A percentile compares a stretch with the other conserved stretches of the same genome.
Conservation (phyloP, 2,888 invertebrate species). For the Chymomyza caudatula region DNA sequence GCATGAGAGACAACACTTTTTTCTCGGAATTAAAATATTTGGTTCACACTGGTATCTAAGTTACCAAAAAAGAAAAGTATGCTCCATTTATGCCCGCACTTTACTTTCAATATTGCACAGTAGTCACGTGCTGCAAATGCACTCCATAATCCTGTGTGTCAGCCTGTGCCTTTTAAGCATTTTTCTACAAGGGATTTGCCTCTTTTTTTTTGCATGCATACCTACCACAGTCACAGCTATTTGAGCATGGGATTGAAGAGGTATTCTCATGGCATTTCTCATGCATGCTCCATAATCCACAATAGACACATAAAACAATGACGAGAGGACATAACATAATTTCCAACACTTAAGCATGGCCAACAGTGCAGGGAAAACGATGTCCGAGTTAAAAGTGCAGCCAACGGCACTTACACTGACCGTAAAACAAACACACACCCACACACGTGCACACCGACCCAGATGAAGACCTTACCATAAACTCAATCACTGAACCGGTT, state of each 20-base stretch:
- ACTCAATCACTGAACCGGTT: not conserved
- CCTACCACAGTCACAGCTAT: slow-evolving; percentile 26
- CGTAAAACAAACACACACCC: not conserved
- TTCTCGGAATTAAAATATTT: too few species aligned
- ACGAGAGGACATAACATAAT: slow-evolving; percentile 42
- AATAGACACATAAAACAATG: slow-evolving; percentile 48
- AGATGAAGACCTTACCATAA: not conserved
- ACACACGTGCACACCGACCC: not conserved
- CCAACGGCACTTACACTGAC: not conserved
- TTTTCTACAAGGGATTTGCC: too few species aligned
- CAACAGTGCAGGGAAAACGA: slow-evolving; percentile 23
- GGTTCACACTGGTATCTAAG: too few species aligned
- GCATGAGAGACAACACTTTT: too few species aligned
- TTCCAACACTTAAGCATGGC: slow-evolving; percentile 47
- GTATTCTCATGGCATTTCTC: not conserved
- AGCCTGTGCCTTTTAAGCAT: too few species aligned
- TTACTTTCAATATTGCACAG: too few species aligned
- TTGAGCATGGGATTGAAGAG: not conserved
- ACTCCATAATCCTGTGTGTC: too few species aligned
- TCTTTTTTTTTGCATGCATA: slow-evolving; percentile 56
- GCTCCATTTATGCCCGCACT: too few species aligned
- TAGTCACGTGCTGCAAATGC: too few species aligned
- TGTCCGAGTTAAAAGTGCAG: not conserved
- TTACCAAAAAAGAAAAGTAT: too few species aligned
- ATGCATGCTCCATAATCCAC: slow-evolving; percentile 36